These are phyloP conservation scores for Cyanoderma ruficeps DNA, from an alignment of 2,113 vertebrate species.

Conservation along the genomic window DNA sequence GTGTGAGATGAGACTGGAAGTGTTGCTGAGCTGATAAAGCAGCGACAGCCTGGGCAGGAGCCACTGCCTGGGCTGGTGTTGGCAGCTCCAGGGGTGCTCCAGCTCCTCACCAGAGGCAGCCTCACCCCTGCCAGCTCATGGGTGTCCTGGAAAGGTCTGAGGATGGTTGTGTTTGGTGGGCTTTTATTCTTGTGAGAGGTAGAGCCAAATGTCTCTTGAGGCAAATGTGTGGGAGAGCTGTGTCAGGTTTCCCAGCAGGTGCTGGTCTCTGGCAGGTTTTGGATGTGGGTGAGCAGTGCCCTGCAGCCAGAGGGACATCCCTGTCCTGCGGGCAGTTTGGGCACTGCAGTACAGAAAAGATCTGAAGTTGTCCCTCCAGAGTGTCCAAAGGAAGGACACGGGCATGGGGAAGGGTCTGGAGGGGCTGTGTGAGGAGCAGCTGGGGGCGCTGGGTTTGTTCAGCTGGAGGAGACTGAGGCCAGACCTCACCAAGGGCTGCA, in stretches of 20 bases:
- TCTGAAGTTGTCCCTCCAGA: background rate
- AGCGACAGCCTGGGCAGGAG: background rate
- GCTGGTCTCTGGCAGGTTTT: background rate
- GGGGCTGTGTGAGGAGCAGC: background rate
- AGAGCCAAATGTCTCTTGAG: background rate
- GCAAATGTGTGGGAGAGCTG: background rate
- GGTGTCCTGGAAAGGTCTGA: background rate
- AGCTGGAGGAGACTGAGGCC: background rate
- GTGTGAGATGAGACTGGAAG: background rate
- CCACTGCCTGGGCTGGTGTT: fast-evolving
- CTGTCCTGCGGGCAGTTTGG: too few species aligned
- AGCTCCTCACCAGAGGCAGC: fast-evolving
- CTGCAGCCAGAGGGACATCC: background rate
- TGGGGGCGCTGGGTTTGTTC: background rate
- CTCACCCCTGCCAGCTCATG: background rate
- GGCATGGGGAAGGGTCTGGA: background rate
- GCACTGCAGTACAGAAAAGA: background rate
- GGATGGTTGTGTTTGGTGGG: too few species aligned
- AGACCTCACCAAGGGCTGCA: background rate
- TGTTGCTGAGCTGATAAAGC: background rate
- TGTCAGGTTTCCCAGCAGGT: background rate
- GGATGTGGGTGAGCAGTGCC: background rate
- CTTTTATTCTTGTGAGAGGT: background rate
- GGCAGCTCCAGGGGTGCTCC: background rate
- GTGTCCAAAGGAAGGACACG: fast-evolving